Conservation (phyloP, 2,113 vertebrate genomes). For the Chinchilla lanigera region DNA sequence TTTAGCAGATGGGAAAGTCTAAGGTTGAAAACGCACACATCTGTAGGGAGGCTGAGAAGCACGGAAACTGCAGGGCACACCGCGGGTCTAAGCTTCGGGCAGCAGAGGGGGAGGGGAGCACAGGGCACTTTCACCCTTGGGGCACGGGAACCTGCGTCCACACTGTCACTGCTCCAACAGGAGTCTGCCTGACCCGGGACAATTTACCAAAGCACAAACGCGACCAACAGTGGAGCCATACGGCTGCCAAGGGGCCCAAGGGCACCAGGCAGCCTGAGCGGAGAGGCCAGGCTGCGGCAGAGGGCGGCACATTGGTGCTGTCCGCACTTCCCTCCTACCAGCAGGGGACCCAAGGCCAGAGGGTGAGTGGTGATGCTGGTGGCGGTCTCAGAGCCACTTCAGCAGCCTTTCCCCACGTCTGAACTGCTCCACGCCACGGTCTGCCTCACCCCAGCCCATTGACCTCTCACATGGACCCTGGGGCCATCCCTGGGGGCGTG, state of each 20-base stretch:
- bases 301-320: too few species aligned
- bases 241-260: too few species aligned
- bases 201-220: background rate
- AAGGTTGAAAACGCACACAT: background rate
- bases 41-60: accelerated
- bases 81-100: background rate
- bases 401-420: background rate
- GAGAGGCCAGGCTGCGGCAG: background rate
- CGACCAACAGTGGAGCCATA: too few species aligned
- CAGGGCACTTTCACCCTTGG: too few species aligned
- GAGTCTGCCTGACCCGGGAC: background rate
- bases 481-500: background rate
- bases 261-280: background rate
- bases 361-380: accelerated
- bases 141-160: background rate
- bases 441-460: background rate
- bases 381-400: accelerated
- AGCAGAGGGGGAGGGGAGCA: accelerated
- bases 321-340: background rate
- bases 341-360: background rate
- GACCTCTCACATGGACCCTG: too few species aligned
- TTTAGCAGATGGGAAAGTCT: background rate
- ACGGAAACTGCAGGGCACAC: background rate
- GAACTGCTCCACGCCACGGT: background rate
- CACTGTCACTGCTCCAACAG: background rate